These are phyloP conservation scores for Melanotaenia parkinsoni DNA, from an alignment of 2,797 vertebrate species.

Conservation along the genomic window DNA sequence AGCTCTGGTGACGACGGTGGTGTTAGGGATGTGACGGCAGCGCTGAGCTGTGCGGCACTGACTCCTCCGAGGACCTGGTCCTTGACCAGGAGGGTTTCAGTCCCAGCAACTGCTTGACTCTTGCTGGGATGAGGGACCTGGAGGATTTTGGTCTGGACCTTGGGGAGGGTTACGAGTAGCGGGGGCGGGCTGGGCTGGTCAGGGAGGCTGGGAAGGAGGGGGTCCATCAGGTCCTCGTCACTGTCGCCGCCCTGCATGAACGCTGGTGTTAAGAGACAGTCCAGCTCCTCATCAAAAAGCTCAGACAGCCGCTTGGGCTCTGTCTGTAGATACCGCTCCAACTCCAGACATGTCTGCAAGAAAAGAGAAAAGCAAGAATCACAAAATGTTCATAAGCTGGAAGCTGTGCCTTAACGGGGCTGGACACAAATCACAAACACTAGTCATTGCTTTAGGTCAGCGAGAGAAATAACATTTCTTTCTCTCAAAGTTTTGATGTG, in stretches of 20 bases:
- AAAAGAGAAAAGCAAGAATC: conserved; percentile 28
- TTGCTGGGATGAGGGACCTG: conserved; percentile 71
- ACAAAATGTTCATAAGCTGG: conserved; percentile 13
- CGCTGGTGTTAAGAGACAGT: conserved; percentile 89
- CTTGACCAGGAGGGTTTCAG: conserved; percentile 67
- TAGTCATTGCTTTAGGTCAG: not conserved
- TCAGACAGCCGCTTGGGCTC: conserved; percentile 92
- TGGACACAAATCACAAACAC: not conserved
- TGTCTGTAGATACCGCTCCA: conserved; percentile 95
- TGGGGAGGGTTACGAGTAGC: conserved; percentile 87
- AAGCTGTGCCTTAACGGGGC: not conserved
- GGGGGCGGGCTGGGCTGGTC: conserved; percentile 85
- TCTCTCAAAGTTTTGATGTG: not conserved
- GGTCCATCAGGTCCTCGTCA: conserved; percentile 86
- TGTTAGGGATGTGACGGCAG: conserved; percentile 93
- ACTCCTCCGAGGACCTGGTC: conserved; percentile 78
- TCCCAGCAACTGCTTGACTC: conserved; percentile 45
- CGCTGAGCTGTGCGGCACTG: conserved; percentile 92
- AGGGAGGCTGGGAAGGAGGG: conserved; percentile 84
- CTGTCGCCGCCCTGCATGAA: conserved; percentile 86
- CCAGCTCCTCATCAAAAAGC: conserved; percentile 91
- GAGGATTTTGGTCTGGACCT: conserved; percentile 82
- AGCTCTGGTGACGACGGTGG: conserved; percentile 96
- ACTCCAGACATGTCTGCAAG: conserved; percentile 91
- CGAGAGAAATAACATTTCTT: not conserved